These are phyloP conservation scores for Petrolisthes cinctipes DNA, from an alignment of 2,888 invertebrate genomes.

Conservation along the genomic window DNA sequence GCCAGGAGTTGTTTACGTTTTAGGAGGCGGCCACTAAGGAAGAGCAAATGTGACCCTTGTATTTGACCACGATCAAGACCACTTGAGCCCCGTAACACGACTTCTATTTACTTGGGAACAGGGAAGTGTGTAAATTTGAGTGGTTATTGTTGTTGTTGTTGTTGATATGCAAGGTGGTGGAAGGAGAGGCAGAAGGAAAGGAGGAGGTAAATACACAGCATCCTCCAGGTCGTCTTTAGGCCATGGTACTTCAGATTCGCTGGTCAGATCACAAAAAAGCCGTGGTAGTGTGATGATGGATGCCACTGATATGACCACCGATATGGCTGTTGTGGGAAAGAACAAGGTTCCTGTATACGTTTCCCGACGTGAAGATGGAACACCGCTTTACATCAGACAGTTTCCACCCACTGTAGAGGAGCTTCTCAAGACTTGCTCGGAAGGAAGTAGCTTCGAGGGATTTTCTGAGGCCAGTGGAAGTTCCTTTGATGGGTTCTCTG, in stretches of 20 bases:
- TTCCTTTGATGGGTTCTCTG: conserved; percentile 44
- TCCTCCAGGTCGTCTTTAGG: background rate
- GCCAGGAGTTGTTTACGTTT: no score
- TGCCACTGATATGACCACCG: background rate
- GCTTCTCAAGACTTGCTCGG: background rate
- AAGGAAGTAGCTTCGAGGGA: conserved; percentile 36
- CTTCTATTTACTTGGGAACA: no score
- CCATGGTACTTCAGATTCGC: background rate
- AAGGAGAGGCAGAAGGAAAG: background rate
- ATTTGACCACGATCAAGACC: no score
- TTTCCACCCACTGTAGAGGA: conserved; percentile 29
- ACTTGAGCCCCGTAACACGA: no score
- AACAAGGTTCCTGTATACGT: conserved; percentile 30
- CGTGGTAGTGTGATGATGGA: background rate
- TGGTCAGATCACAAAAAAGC: background rate
- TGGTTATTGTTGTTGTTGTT: no score
- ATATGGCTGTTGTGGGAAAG: background rate
- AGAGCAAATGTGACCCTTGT: no score
- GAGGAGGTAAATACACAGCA: background rate
- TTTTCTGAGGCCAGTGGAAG: conserved; percentile 43
- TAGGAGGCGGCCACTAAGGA: no score
- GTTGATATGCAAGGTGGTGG: background rate
- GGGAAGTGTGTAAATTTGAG: no score
- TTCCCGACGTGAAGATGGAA: conserved; percentile 10
- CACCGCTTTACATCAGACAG: conserved; percentile 31